Percentiles rank a stretch among this genome's conserved stretches.
phyloP scores from a whole-genome alignment of 2,113 vertebrate species.

The Lepus americanus region DNA sequence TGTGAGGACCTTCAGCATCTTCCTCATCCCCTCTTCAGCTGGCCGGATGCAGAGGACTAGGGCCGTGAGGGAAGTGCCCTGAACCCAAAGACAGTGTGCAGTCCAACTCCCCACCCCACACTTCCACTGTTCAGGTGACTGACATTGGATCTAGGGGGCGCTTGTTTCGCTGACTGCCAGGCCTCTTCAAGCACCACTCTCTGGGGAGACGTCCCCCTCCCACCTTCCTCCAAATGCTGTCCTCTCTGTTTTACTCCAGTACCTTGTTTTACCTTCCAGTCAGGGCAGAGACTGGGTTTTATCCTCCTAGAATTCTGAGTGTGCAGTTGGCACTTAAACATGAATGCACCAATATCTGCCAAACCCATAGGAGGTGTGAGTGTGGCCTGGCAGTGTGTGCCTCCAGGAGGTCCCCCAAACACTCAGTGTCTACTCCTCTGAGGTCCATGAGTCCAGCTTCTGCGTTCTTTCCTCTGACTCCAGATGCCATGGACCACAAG shows the following conservation, averaged over 20 bases:
- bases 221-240: background rate
- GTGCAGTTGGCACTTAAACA: background rate
- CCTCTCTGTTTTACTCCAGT: background rate
- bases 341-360: background rate
- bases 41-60: background rate
- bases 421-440: background rate
- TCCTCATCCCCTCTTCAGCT: background rate
- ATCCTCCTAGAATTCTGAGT: background rate
- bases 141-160: background rate
- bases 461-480: background rate
- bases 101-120: background rate
- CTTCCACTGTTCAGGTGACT: fast-evolving
- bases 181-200: background rate
- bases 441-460: background rate
- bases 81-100: background rate
- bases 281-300: background rate
- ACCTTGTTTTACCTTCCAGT: background rate
- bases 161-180: background rate
- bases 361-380: no score
- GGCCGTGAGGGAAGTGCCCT: background rate
- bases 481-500: background rate
- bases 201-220: background rate
- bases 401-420: background rate
- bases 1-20: no score
- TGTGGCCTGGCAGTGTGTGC: background rate